These are phyloP conservation scores for Drosophila pachea DNA, from an alignment of 1,140 invertebrate species.

Conservation along the genomic window DNA sequence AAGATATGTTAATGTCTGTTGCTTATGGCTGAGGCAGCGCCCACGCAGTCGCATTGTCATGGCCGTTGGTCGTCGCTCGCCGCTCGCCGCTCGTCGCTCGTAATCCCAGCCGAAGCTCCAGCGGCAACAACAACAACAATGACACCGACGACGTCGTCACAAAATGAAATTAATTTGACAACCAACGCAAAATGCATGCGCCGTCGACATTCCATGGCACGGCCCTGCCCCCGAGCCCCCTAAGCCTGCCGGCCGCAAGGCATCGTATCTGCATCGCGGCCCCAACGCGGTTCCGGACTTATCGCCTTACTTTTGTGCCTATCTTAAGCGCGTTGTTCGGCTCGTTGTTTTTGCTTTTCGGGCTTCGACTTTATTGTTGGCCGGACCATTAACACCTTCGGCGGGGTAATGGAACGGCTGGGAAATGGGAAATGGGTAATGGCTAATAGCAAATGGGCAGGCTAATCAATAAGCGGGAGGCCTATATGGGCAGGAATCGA, in stretches of 20 bases:
- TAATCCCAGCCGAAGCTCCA: slow-evolving; percentile 22
- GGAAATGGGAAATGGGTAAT: slow-evolving; percentile 67
- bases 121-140: neutral
- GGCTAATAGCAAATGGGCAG: neutral
- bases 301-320: slow-evolving; percentile 69
- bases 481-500: no score
- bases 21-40: slow-evolving; percentile 58
- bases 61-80: slow-evolving; percentile 3
- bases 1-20: slow-evolving; percentile 67
- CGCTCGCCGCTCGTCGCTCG: neutral
- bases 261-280: slow-evolving; percentile 31
- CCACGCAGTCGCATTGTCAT: slow-evolving; percentile 59
- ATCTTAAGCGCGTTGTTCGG: slow-evolving; percentile 68
- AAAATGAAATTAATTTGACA: slow-evolving; percentile 75
- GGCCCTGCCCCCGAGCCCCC: no score
- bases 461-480: no score
- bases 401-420: slow-evolving; percentile 67
- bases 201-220: slow-evolving; percentile 51
- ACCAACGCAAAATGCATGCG: slow-evolving; percentile 73
- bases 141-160: slow-evolving; percentile 34
- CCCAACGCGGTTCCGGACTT: slow-evolving; percentile 50
- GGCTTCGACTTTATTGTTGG: slow-evolving; percentile 49
- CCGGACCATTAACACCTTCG: slow-evolving; percentile 72
- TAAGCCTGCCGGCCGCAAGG: neutral
- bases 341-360: slow-evolving; percentile 7